Evolutionary conservation across 2,888 invertebrate genomes (phyloP).

Genomic region (Idaea straminata): DNA sequence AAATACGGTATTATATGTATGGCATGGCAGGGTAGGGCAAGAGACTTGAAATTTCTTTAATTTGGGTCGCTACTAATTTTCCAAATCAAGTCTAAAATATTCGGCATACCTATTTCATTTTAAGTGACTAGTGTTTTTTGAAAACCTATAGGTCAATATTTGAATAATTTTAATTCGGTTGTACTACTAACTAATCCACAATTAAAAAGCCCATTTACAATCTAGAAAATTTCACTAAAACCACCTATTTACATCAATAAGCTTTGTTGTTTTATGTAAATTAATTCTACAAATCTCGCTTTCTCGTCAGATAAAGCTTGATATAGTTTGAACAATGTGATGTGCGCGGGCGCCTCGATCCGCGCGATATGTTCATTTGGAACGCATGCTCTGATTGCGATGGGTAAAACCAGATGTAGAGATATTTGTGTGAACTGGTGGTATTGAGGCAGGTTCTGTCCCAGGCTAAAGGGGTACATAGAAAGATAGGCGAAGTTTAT

Average conservation of each 20-base stretch:
- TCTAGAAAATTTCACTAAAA: not conserved
- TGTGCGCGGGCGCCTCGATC: not conserved
- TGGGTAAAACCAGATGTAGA: conserved; percentile 17
- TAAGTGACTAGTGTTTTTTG: not conserved
- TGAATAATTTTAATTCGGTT: not conserved
- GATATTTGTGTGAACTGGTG: conserved; percentile 8
- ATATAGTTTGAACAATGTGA: not conserved
- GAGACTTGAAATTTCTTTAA: not conserved
- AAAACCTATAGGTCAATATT: not conserved
- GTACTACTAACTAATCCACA: not conserved
- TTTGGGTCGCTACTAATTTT: not conserved
- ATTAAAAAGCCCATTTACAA: not conserved
- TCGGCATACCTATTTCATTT: not conserved
- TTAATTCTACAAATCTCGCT: conserved; percentile 12
- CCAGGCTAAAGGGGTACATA: not conserved
- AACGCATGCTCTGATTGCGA: conserved; percentile 28
- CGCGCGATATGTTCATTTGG: conserved; percentile 25
- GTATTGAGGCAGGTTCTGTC: not conserved
- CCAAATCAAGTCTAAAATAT: not conserved
- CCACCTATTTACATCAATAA: conserved; percentile 5
- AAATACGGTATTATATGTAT: too few relatives aligned
- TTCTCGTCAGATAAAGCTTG: conserved; percentile 18
- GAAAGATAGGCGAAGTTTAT: not conserved
- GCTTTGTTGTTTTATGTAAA: conserved; percentile 15
- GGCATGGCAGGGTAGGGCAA: not conserved